phyloP scores from a whole-genome alignment of 2,888 invertebrate genomes.

The Drosophila demipolita region DNA sequence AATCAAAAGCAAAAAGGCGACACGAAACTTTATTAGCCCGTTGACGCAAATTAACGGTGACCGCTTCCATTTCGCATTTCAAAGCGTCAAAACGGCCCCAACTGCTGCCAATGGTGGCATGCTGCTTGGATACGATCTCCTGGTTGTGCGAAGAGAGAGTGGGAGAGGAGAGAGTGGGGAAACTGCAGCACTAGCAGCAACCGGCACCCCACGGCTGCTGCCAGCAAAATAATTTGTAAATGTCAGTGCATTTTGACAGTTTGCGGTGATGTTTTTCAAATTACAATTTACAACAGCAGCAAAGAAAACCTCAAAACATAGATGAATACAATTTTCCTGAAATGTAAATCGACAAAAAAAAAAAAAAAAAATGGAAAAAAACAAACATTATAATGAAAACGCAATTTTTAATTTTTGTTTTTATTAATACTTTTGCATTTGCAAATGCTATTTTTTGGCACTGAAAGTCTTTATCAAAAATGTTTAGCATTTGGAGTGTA shows the following conservation, averaged over 20 bases:
- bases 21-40: conserved; percentile 83
- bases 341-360: conserved; percentile 30
- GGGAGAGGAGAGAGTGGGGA: conserved; percentile 2
- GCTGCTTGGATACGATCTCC: conserved; percentile 6
- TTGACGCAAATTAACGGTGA: conserved; percentile 84
- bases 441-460: conserved; percentile 48
- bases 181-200: conserved; percentile 14
- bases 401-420: conserved; percentile 56
- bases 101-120: conserved; percentile 34
- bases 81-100: conserved; percentile 70
- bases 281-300: conserved; percentile 79
- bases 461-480: conserved; percentile 23
- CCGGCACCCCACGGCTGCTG: conserved; percentile 65
- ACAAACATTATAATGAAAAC: conserved; percentile 25
- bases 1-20: conserved; percentile 67
- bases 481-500: conserved; percentile 32
- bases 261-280: conserved; percentile 84
- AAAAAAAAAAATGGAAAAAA: conserved; percentile 21
- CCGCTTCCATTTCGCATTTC: conserved; percentile 81
- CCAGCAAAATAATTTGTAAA: conserved; percentile 84
- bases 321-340: conserved; percentile 64
- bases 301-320: conserved; percentile 48
- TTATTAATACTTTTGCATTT: conserved; percentile 47
- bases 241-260: conserved; percentile 84
- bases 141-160: neutral